phyloP scores from a whole-genome alignment of 2,797 vertebrate genomes.

The Phylloscopus collybita region DNA sequence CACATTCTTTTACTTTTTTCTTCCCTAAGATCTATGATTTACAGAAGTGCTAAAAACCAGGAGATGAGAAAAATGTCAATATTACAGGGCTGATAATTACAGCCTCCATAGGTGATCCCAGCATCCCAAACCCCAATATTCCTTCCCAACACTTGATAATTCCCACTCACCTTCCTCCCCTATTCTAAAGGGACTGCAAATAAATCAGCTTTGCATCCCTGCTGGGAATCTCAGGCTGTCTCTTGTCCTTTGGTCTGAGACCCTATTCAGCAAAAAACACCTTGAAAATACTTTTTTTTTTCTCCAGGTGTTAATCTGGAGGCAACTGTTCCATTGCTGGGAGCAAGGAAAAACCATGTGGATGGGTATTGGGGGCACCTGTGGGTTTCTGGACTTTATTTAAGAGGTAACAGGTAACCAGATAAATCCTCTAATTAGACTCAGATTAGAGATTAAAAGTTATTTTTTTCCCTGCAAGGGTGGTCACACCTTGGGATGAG shows the following conservation, averaged over 20 bases:
- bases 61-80: neutral
- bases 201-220: neutral
- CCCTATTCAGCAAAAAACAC: neutral
- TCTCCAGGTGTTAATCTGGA: neutral
- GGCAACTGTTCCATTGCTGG: neutral
- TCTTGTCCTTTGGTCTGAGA: neutral
- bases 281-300: neutral
- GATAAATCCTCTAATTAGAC: neutral
- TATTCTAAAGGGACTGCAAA: neutral
- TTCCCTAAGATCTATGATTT: neutral
- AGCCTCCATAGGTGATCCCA: neutral
- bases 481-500: neutral
- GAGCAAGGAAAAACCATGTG: neutral
- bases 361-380: neutral
- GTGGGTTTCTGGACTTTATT: neutral
- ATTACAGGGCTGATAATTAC: neutral
- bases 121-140: neutral
- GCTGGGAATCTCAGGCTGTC: neutral
- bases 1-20: fast-evolving
- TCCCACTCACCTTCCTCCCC: neutral
- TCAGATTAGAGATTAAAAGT: neutral
- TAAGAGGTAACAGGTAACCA: neutral
- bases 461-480: neutral
- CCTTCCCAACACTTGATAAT: neutral
- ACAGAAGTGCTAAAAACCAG: neutral